These are phyloP conservation scores for Cinclus mexicanus DNA, from an alignment of 2,113 vertebrate genomes.

Conservation along the genomic window DNA sequence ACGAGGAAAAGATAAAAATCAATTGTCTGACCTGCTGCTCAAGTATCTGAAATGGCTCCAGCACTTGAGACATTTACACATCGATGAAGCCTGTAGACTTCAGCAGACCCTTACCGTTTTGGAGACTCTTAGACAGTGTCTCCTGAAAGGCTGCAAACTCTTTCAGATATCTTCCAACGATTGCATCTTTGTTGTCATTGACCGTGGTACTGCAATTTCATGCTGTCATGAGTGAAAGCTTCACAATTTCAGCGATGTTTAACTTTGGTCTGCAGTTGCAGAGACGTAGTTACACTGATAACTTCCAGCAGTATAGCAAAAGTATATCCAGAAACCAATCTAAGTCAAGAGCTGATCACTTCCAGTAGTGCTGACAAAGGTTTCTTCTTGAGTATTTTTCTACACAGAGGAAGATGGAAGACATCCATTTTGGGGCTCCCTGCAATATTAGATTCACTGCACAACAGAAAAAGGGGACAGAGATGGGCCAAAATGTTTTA, in stretches of 20 bases:
- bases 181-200: not conserved
- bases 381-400: not conserved
- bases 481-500: not conserved
- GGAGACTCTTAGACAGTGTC: not conserved
- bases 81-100: not conserved
- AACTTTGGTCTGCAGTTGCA: not conserved
- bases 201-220: not conserved
- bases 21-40: not conserved
- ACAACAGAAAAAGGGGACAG: not conserved
- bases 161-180: not conserved
- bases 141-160: not conserved
- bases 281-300: not conserved
- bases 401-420: not conserved
- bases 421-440: not conserved
- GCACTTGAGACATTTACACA: rapidly evolving
- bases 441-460: not conserved
- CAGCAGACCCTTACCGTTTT: not conserved
- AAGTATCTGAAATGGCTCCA: not conserved
- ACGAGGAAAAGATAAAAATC: not conserved
- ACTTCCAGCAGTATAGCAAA: not conserved
- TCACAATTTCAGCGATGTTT: not conserved
- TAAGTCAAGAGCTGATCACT: not conserved
- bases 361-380: not conserved
- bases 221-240: rapidly evolving
- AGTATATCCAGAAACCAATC: not conserved